These are phyloP conservation scores for Alviniconcha marisindica DNA, from an alignment of 1,140 invertebrate genomes.

Conservation along the genomic window DNA sequence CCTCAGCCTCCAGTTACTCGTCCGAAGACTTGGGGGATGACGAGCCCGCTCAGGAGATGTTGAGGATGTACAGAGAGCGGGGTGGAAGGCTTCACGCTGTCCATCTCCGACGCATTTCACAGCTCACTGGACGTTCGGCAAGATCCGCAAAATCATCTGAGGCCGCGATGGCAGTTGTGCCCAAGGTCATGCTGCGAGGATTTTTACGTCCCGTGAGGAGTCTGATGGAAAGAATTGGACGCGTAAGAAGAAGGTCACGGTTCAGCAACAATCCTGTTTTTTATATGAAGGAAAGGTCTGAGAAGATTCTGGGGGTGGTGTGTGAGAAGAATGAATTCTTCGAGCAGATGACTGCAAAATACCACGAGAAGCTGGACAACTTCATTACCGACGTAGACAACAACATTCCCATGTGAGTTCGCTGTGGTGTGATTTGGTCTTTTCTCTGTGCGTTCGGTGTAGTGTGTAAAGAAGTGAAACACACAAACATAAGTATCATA, in stretches of 20 bases:
- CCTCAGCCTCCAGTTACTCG: neutral
- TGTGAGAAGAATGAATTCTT: conserved; percentile 33
- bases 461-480: too few species aligned
- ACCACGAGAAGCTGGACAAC: conserved; percentile 34
- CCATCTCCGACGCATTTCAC: conserved; percentile 10
- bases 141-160: conserved; percentile 4
- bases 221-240: conserved; percentile 36
- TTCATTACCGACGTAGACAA: conserved; percentile 27
- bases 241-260: neutral
- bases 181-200: conserved; percentile 24
- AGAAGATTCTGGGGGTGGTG: conserved; percentile 34
- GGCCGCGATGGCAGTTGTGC: conserved; percentile 40
- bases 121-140: neutral
- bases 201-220: neutral
- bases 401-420: conserved; percentile 25
- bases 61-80: neutral
- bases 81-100: neutral
- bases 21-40: neutral
- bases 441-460: too few species aligned
- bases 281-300: conserved; percentile 42
- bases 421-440: neutral
- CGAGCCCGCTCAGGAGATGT: neutral
- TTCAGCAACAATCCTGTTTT: conserved; percentile 5
- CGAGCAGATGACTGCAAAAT: conserved; percentile 41
- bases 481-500: too few species aligned